Evolutionary conservation across 2,797 vertebrate species (phyloP).

Genomic region (Hozukius guyotensis): DNA sequence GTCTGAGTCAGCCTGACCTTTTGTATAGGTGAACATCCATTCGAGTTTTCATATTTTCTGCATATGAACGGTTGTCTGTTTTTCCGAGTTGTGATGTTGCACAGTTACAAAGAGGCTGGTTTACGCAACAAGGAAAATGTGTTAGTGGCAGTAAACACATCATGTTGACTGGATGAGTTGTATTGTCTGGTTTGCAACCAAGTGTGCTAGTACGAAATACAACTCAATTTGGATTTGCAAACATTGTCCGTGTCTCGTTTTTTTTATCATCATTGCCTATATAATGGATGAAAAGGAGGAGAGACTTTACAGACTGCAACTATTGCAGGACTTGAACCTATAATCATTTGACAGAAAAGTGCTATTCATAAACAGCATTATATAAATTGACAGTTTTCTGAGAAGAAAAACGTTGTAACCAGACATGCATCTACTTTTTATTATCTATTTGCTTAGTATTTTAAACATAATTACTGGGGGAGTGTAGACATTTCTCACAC

Average conservation of each 20-base stretch:
- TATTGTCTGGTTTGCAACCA: conserved; percentile 27
- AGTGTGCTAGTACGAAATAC: conserved; percentile 21
- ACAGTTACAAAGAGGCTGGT: background rate
- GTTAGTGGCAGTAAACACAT: background rate
- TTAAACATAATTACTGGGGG: background rate
- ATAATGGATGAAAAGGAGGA: background rate
- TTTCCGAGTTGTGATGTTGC: background rate
- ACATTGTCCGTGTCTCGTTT: conserved; percentile 6
- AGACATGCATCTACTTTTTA: background rate
- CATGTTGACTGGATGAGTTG: background rate
- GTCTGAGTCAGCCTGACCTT: background rate
- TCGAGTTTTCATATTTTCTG: background rate
- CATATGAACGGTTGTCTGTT: background rate
- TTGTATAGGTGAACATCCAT: background rate
- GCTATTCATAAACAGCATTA: background rate
- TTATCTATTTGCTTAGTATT: background rate
- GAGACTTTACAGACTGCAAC: background rate
- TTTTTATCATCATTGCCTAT: background rate
- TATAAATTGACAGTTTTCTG: background rate
- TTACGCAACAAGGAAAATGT: background rate
- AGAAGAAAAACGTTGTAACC: background rate
- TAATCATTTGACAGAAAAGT: background rate
- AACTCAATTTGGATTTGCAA: conserved; percentile 31
- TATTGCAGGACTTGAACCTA: background rate
- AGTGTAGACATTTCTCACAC: background rate